Evolutionary conservation across 1,140 invertebrate species (phyloP), one percentile per base, ranked within the genome.

Genomic region (Macrocentrus cingulum): DNA sequence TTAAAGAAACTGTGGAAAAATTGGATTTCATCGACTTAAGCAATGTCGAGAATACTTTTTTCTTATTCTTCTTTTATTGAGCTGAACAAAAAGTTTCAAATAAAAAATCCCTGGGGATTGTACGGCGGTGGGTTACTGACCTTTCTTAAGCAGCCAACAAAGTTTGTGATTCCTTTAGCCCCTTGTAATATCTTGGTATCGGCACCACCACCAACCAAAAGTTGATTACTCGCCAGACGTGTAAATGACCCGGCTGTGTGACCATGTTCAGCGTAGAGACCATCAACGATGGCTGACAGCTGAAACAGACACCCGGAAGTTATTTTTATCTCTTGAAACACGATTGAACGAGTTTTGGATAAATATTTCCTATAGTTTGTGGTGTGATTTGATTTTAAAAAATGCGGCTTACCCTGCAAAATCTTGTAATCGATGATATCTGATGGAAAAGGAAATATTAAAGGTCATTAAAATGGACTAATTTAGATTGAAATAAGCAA

Each of bases 141-240:
- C 85, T 97, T 95, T 76, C 93, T 87, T 68, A 99, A 82, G 74
- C 96, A 99, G 2, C 96, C 96, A 60, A 95, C 89, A 72, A 97
- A 98, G 79, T 96, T 97, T 67, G 86, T 89, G 71, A 90, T 87
- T 11, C 91, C 89, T 52, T 88, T 84, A n/a, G 91, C 87, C 0
- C 91, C 92, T n/a, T 88, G 86, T 36, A 94, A 77, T 1, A 86
- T 86, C 32, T 85, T 81, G 1, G 90, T 86, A 71, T 93, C 89
- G 20, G 94, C 88, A 13, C 91, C 91, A 1, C 95, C 95, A 2
- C 94, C 96, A 9, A 98, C 89, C 66, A 91, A 91, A 6, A 96
- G 86, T 32, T 88, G 80, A 60, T 89, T 92, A 37, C 92, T 94
- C 8, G 91, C 91, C 59, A 97, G 81, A 84, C 93, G 89, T 7